These are phyloP conservation scores for Merops nubicus DNA, from an alignment of 2,113 vertebrate species.

Conservation along the genomic window DNA sequence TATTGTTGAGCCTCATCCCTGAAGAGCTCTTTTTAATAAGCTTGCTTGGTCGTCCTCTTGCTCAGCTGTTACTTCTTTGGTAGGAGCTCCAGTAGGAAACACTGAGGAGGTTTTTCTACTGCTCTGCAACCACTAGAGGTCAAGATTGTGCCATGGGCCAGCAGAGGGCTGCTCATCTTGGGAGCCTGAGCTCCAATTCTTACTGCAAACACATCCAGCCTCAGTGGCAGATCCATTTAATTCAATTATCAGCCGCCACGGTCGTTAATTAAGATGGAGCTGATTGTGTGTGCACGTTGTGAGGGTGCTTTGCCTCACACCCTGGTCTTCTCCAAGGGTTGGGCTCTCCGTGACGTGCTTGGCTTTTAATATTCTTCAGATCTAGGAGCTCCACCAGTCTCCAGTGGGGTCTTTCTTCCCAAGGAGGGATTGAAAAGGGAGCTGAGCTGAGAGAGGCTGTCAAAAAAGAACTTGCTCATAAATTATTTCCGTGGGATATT, in stretches of 20 bases:
- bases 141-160: slow-evolving; percentile 54
- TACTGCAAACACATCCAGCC: fast-evolving
- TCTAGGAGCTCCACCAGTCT: fast-evolving
- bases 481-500: background rate
- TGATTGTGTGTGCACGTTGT: fast-evolving
- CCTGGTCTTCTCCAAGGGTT: background rate
- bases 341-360: fast-evolving
- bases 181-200: background rate
- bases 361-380: background rate
- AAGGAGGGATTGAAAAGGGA: background rate
- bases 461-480: background rate
- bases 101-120: background rate
- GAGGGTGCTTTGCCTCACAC: background rate
- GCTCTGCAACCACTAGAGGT: slow-evolving; percentile 72
- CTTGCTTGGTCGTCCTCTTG: background rate
- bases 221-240: fast-evolving
- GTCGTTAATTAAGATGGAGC: fast-evolving
- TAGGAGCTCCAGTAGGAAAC: background rate
- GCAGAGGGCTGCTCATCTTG: fast-evolving
- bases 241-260: fast-evolving
- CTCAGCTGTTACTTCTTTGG: background rate
- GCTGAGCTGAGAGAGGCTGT: background rate
- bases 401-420: background rate
- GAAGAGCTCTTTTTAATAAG: background rate
- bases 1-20: background rate